Conservation (phyloP, 2,797 vertebrate genomes). For the Enteromius radiatus region DNA sequence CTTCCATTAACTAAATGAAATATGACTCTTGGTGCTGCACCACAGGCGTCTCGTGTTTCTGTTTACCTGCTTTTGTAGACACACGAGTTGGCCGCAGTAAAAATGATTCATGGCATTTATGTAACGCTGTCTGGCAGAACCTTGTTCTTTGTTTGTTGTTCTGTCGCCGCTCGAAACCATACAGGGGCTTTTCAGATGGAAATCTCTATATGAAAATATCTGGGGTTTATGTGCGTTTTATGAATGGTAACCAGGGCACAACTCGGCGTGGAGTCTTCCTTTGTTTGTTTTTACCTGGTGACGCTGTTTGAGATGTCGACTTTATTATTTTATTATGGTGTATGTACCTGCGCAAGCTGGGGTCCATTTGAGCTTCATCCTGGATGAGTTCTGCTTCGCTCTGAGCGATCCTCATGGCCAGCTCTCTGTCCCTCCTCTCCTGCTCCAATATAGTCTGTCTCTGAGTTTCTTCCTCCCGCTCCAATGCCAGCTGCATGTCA, state of each 20-base stretch:
- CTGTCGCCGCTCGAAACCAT: slow-evolving; percentile 23
- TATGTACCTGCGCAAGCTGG: slow-evolving; percentile 87
- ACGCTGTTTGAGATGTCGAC: not conserved
- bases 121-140: slow-evolving; percentile 50
- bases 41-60: slow-evolving; percentile 28
- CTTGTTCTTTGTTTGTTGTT: slow-evolving; percentile 48
- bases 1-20: slow-evolving; percentile 44
- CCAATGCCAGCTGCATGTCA: slow-evolving; percentile 87
- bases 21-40: not conserved
- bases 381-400: slow-evolving; percentile 94
- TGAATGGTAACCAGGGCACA: slow-evolving; percentile 25
- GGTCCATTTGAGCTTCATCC: slow-evolving; percentile 87
- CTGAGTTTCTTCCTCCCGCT: slow-evolving; percentile 89
- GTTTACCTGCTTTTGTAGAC: slow-evolving; percentile 40
- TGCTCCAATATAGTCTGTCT: slow-evolving; percentile 87
- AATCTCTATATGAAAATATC: slow-evolving; percentile 38
- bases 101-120: slow-evolving; percentile 51
- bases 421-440: slow-evolving; percentile 91
- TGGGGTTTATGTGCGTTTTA: slow-evolving; percentile 31
- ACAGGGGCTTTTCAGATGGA: slow-evolving; percentile 51
- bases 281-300: slow-evolving; percentile 20
- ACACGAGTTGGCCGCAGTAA: not conserved
- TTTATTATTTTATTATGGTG: slow-evolving; percentile 1
- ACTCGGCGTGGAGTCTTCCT: slow-evolving; percentile 6
- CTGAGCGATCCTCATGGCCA: slow-evolving; percentile 97